Conservation (phyloP, 2,888 invertebrate species). For the Ferrisia virgata region DNA sequence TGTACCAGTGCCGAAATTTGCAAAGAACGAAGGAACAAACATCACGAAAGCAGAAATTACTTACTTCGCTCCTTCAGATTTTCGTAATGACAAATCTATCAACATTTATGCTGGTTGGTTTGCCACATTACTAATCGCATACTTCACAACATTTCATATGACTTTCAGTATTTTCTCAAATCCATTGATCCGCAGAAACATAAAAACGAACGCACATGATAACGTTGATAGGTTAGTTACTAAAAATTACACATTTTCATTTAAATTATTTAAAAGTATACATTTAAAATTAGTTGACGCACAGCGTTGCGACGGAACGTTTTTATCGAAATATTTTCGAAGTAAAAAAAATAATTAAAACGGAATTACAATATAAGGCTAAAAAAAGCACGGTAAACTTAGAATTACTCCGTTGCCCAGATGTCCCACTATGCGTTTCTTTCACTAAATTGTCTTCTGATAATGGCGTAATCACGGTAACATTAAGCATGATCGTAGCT, state of each 20-base stretch:
- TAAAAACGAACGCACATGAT: neutral
- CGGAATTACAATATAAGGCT: neutral
- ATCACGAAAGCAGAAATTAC: neutral
- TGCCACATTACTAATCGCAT: neutral
- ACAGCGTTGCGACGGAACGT: neutral
- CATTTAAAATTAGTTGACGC: neutral
- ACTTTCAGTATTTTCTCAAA: neutral
- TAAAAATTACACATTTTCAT: neutral
- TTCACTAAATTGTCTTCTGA: slow-evolving; percentile 31
- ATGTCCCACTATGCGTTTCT: slow-evolving; percentile 22
- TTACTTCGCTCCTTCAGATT: neutral
- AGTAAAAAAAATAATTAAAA: neutral
- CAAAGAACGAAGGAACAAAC: too few species aligned
- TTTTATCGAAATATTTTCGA: neutral
- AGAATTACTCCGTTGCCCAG: neutral
- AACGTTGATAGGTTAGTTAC: neutral
- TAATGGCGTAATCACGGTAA: slow-evolving; percentile 34
- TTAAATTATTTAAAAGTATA: neutral
- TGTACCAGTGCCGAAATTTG: too few species aligned
- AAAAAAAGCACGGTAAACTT: slow-evolving; percentile 28
- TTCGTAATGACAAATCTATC: neutral
- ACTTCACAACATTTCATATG: neutral
- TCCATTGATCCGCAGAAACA: neutral
- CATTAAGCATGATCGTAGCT: slow-evolving; percentile 34
- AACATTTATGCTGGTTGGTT: neutral